These are phyloP conservation scores for Rhagonycha lutea DNA, from an alignment of 2,888 invertebrate species.

Conservation along the genomic window DNA sequence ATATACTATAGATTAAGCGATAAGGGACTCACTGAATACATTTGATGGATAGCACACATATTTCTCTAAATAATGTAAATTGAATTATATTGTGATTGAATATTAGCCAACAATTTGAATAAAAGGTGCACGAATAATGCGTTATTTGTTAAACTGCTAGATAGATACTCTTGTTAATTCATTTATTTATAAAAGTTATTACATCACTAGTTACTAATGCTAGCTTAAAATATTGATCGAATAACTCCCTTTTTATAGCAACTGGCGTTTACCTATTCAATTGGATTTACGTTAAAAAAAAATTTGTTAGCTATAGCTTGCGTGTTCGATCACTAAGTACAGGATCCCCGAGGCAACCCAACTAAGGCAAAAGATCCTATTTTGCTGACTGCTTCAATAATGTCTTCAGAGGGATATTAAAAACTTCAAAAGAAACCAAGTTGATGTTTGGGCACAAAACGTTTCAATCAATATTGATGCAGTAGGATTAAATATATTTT, in stretches of 20 bases:
- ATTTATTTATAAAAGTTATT: not conserved
- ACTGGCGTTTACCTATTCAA: not conserved
- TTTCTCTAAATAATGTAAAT: not conserved
- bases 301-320: not conserved
- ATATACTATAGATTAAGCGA: not conserved
- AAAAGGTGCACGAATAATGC: not conserved
- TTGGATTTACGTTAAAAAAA: not conserved
- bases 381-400: constrained; percentile 6
- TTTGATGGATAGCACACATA: not conserved
- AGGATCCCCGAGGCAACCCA: constrained; percentile 4
- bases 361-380: constrained; percentile 1
- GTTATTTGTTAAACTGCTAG: not conserved
- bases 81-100: not conserved
- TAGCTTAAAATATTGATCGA: not conserved
- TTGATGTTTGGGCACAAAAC: constrained; percentile 4
- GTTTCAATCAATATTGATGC: constrained; percentile 8
- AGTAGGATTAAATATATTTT: constrained; percentile 12
- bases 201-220: not conserved
- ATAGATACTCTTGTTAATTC: not conserved
- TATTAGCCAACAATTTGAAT: not conserved
- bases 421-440: constrained; percentile 20
- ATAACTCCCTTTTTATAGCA: not conserved
- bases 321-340: constrained; percentile 13
- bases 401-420: constrained; percentile 20
- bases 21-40: not conserved